A percentile compares a stretch with the other conserved stretches of the same genome.
Evolutionary conservation across 2,888 invertebrate genomes (phyloP).

Genomic region (Eristalis pertinax): DNA sequence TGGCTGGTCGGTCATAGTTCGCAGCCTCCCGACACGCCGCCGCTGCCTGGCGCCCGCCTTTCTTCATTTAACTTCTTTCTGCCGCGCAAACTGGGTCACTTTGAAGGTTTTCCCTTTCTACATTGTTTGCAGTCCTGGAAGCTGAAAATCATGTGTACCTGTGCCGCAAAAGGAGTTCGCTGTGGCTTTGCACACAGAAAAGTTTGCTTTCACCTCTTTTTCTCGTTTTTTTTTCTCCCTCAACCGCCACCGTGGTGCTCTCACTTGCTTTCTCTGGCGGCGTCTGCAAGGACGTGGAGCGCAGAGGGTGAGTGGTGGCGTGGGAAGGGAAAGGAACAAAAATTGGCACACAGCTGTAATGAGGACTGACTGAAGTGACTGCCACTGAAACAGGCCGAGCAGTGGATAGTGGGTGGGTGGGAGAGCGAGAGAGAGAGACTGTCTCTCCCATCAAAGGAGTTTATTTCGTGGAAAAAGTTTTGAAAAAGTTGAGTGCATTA

Average conservation of each 20-base stretch:
- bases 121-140: constrained; percentile 61
- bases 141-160: constrained; percentile 69
- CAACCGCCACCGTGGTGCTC: neutral
- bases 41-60: constrained; percentile 11
- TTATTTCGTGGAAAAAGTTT: constrained; percentile 52
- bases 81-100: constrained; percentile 58
- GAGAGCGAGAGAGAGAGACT: neutral
- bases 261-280: neutral
- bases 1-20: constrained; percentile 61
- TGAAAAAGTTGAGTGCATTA: constrained; percentile 51
- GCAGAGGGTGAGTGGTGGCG: neutral
- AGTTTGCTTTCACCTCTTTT: neutral
- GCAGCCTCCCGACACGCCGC: neutral
- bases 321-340: constrained; percentile 6
- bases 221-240: neutral
- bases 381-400: constrained; percentile 36
- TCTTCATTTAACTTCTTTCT: constrained; percentile 38
- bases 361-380: constrained; percentile 53
- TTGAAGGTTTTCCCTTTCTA: constrained; percentile 71
- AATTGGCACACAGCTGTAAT: constrained; percentile 41
- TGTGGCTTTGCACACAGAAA: neutral
- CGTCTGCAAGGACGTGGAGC: neutral
- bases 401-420: no score
- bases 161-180: constrained; percentile 16
- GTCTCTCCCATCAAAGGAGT: constrained; percentile 51